A percentile compares a stretch with the other conserved stretches of the same genome.
phyloP scores from a whole-genome alignment of 2,797 vertebrate genomes.

The Oceanodroma leucorhoa region DNA sequence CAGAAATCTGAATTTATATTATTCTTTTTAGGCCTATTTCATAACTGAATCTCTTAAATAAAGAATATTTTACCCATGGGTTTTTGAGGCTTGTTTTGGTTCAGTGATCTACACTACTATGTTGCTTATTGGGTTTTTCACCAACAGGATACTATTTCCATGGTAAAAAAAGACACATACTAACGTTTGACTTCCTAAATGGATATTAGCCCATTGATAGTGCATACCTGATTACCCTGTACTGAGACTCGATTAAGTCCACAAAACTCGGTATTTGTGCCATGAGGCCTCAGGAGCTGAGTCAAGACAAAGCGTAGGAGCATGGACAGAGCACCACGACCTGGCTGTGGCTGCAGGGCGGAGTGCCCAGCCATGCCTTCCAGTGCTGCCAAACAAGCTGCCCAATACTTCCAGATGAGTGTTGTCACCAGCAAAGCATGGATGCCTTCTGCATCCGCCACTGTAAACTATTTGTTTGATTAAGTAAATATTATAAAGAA shows the following conservation, averaged over 20 bases:
- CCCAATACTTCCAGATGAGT: background rate
- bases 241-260: background rate
- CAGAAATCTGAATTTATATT: background rate
- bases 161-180: rapidly evolving
- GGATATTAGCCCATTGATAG: background rate
- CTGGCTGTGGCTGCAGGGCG: background rate
- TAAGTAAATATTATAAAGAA: background rate
- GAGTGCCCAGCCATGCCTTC: background rate
- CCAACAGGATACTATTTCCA: background rate
- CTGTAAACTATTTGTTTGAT: background rate
- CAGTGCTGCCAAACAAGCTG: background rate
- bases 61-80: background rate
- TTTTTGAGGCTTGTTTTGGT: background rate
- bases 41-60: background rate
- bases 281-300: background rate
- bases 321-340: background rate
- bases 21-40: background rate
- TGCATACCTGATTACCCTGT: background rate
- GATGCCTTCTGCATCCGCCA: background rate
- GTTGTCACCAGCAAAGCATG: background rate
- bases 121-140: background rate
- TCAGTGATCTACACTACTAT: background rate
- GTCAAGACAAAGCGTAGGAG: background rate
- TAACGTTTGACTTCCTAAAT: background rate
- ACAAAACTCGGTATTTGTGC: background rate